Percentiles rank a stretch among this genome's conserved stretches.
These are phyloP conservation scores for Pipistrellus pipistrellus DNA, from an alignment of 2,797 vertebrate genomes.

Conservation along the genomic window DNA sequence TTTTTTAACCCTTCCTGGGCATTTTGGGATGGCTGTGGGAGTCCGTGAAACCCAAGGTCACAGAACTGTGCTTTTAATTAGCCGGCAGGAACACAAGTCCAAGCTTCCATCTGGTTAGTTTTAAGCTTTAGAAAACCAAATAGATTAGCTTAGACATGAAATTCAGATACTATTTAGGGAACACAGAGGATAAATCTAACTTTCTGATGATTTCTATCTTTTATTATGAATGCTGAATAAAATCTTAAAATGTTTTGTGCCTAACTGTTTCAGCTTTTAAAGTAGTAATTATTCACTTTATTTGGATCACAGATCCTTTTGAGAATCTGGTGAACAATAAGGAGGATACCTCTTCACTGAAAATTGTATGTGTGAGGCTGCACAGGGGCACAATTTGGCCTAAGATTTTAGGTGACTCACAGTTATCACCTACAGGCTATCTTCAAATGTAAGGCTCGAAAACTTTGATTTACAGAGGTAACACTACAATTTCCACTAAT, in stretches of 20 bases:
- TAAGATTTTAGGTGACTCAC: neutral
- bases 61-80: neutral
- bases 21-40: conserved; percentile 32
- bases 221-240: conserved; percentile 38
- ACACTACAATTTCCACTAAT: neutral
- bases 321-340: conserved; percentile 3
- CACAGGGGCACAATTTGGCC: neutral
- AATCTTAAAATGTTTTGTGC: conserved; percentile 24
- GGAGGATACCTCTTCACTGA: neutral
- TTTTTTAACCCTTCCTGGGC: neutral
- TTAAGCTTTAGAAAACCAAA: conserved; percentile 56
- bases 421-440: neutral
- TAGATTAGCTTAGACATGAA: conserved; percentile 29
- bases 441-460: neutral
- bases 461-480: neutral
- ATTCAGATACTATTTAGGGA: neutral
- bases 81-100: neutral
- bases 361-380: neutral
- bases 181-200: conserved; percentile 42
- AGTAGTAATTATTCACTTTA: conserved; percentile 3
- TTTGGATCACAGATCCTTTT: neutral
- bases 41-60: neutral
- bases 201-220: conserved; percentile 22
- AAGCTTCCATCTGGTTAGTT: neutral
- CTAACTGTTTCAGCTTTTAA: neutral